A percentile compares a stretch with the other conserved stretches of the same genome.
phyloP scores from a whole-genome alignment of 1,140 invertebrate species.

The Hypsibius dujardini region DNA sequence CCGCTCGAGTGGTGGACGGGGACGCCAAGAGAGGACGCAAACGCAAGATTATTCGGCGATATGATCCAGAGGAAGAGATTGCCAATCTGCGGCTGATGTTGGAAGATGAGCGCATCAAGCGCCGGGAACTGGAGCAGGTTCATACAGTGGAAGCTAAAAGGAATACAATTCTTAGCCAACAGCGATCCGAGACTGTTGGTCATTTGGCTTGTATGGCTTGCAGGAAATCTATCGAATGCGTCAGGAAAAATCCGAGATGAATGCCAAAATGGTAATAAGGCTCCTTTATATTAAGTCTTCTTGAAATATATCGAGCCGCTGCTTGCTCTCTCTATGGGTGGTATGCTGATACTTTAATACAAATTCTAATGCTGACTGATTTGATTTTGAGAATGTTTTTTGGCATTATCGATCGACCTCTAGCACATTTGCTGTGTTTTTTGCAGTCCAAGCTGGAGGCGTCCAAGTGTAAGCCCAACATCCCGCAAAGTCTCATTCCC shows the following conservation, averaged over 20 bases:
- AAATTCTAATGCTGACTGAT: background rate
- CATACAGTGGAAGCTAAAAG: too few species aligned
- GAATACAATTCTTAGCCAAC: too few species aligned
- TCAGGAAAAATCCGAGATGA: slow-evolving; percentile 8
- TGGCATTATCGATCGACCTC: background rate
- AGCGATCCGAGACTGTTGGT: too few species aligned
- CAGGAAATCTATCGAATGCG: background rate
- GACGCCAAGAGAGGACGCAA: background rate
- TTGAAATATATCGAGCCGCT: background rate
- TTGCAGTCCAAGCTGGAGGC: slow-evolving; percentile 7
- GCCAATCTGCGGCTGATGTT: background rate
- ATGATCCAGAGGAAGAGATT: slow-evolving; percentile 12
- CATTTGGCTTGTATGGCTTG: too few species aligned
- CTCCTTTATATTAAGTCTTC: background rate
- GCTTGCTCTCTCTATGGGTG: background rate
- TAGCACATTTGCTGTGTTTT: background rate
- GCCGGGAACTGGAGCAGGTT: slow-evolving; percentile 6
- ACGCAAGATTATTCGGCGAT: background rate
- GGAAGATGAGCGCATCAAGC: slow-evolving; percentile 7
- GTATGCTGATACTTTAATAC: background rate
- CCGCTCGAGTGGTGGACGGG: background rate
- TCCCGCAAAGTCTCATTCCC: slow-evolving; percentile 11
- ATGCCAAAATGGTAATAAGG: slow-evolving; percentile 4
- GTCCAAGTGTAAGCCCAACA: background rate
- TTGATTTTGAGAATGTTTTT: background rate